A percentile compares a stretch with the other conserved stretches of the same genome.
Conservation (phyloP, 2,797 vertebrate species). For the Aotus griseimembra region DNA sequence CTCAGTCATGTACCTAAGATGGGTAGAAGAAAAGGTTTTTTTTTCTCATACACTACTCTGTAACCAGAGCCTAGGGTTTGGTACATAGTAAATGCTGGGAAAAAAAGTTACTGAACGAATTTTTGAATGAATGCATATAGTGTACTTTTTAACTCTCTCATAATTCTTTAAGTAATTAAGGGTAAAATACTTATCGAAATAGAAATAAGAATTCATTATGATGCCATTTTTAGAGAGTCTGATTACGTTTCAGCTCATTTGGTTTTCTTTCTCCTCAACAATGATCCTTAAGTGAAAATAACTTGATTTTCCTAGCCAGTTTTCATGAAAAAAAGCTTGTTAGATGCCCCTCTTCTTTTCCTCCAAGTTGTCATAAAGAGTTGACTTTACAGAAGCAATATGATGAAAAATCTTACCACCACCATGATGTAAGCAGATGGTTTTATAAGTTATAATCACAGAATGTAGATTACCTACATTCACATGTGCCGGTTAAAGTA, state of each 20-base stretch:
- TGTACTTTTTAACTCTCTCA: background rate
- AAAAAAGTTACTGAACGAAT: background rate
- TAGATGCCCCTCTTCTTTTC: background rate
- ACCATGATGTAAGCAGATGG: background rate
- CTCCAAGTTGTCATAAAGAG: background rate
- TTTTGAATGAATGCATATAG: background rate
- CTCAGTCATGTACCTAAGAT: background rate
- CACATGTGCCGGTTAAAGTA: background rate
- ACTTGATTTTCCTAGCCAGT: background rate
- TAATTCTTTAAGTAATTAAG: conserved; percentile 33
- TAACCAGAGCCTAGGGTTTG: background rate
- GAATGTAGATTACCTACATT: background rate
- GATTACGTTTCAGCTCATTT: conserved; percentile 28
- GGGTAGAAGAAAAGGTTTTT: background rate
- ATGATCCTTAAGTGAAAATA: conserved; percentile 46
- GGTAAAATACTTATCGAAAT: conserved; percentile 26
- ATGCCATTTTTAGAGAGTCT: conserved; percentile 19
- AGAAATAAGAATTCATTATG: conserved; percentile 54
- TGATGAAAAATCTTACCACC: background rate
- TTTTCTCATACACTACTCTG: background rate
- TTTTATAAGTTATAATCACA: background rate
- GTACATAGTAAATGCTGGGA: background rate
- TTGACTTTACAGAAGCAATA: background rate
- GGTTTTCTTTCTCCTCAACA: conserved; percentile 39
- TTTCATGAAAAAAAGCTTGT: conserved; percentile 21